Percentiles rank a stretch among this genome's conserved stretches.
Evolutionary conservation across 2,113 vertebrate genomes (phyloP).

Genomic region (Chelonoidis abingdonii): DNA sequence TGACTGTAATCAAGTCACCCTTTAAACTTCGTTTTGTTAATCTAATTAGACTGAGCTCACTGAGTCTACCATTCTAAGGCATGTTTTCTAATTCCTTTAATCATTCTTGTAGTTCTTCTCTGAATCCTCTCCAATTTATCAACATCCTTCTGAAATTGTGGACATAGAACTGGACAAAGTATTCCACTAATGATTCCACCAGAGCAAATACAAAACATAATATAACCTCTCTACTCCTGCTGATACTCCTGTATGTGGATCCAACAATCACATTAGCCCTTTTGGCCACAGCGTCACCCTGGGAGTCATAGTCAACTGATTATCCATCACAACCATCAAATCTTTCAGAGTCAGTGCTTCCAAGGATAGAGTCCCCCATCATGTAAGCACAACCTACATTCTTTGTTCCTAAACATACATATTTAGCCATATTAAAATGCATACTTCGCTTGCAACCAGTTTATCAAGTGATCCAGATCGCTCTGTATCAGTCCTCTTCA

Average conservation of each 20-base stretch:
- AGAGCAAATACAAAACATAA: background rate
- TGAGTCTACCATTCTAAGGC: background rate
- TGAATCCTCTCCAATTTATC: background rate
- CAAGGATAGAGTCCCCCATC: background rate
- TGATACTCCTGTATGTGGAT: background rate
- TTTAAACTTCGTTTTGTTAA: background rate
- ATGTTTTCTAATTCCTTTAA: background rate
- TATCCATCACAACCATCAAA: background rate
- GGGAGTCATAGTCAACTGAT: background rate
- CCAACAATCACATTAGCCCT: background rate
- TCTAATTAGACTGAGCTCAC: background rate
- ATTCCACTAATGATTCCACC: background rate
- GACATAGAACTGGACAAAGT: background rate
- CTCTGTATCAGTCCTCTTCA: too few species aligned
- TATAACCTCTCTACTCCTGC: background rate
- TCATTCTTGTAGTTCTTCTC: background rate
- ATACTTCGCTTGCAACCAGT: too few species aligned
- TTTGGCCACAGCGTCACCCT: background rate
- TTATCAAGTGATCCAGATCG: too few species aligned
- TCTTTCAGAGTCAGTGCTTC: background rate
- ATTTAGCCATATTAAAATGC: too few species aligned
- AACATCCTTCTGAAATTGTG: background rate
- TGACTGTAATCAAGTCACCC: background rate
- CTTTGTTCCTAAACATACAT: too few species aligned
- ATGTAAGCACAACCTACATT: too few species aligned